Evolutionary conservation across 2,888 invertebrate genomes (phyloP).

Genomic region (Aphidoletes aphidimyza): DNA sequence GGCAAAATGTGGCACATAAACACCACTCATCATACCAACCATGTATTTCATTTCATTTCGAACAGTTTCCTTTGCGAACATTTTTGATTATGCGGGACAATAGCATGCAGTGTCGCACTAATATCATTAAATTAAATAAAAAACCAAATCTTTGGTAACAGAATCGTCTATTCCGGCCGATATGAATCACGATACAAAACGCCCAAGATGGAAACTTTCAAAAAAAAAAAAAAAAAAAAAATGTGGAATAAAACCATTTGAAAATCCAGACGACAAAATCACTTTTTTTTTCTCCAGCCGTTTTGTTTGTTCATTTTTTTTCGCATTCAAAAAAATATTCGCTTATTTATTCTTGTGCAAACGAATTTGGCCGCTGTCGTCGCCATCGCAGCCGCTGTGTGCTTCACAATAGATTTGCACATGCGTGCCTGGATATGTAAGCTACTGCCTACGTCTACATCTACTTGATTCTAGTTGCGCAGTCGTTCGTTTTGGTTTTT

Average conservation of each 20-base stretch:
- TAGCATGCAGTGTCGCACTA: too few relatives aligned
- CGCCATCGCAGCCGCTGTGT: too few relatives aligned
- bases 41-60: too few relatives aligned
- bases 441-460: slow-evolving; percentile 15
- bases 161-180: neutral
- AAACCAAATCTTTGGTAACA: neutral
- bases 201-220: neutral
- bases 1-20: neutral
- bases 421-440: slow-evolving; percentile 16
- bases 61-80: slow-evolving; percentile 2
- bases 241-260: neutral
- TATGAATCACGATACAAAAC: neutral
- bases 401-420: slow-evolving; percentile 41
- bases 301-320: neutral
- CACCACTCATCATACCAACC: too few relatives aligned
- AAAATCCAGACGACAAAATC: slow-evolving; percentile 42
- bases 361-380: neutral
- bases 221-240: neutral
- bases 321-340: neutral
- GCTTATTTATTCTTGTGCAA: neutral
- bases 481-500: neutral
- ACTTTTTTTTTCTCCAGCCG: neutral
- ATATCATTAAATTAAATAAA: neutral
- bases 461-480: slow-evolving; percentile 48
- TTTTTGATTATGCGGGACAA: slow-evolving; percentile 10